Conservation (phyloP, 2,888 invertebrate genomes). For the Tipula confusa region DNA sequence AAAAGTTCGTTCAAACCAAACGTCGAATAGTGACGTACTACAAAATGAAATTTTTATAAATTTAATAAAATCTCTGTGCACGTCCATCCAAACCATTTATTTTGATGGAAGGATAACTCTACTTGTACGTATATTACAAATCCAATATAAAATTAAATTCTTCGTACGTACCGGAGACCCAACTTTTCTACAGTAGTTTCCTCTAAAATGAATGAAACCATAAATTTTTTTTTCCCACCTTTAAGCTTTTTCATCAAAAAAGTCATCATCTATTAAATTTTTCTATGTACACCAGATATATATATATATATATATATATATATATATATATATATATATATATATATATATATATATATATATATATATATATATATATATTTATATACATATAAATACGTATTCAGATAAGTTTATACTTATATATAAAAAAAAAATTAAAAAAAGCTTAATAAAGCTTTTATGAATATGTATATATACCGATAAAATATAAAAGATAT, state of each 20-base stretch:
- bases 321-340: background rate
- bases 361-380: background rate
- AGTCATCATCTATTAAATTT: constrained; percentile 6
- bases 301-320: background rate
- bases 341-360: background rate
- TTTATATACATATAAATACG: background rate
- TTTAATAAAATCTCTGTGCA: background rate
- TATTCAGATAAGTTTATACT: background rate
- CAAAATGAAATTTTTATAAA: background rate
- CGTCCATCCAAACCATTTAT: background rate
- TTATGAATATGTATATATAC: background rate
- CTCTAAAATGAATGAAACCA: background rate
- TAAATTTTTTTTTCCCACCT: background rate
- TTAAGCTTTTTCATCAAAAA: constrained; percentile 20
- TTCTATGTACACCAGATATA: background rate
- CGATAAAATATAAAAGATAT: background rate
- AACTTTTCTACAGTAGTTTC: background rate
- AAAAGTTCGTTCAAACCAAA: too few species aligned
- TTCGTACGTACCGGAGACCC: background rate
- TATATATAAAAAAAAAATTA: background rate
- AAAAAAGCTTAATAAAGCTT: background rate
- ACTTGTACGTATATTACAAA: background rate
- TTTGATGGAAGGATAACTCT: background rate
- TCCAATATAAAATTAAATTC: background rate
- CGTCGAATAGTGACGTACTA: background rate